These are phyloP conservation scores for Dryobota labecula DNA, from an alignment of 2,888 invertebrate genomes.

Conservation along the genomic window DNA sequence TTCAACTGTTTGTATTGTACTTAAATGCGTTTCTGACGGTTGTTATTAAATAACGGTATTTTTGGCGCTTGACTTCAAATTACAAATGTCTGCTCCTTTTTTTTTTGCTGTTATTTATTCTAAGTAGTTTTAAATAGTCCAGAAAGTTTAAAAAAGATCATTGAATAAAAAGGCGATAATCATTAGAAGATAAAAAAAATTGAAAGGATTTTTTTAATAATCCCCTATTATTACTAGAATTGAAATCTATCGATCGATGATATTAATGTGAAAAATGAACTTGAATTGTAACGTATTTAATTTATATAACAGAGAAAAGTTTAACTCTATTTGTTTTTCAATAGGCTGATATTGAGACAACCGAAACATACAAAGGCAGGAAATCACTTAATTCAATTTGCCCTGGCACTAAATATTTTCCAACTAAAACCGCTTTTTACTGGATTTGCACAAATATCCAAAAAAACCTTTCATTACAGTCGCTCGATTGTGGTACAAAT, in stretches of 20 bases:
- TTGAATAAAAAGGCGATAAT: neutral
- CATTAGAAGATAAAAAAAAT: neutral
- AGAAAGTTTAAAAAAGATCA: neutral
- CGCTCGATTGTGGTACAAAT: conserved; percentile 55
- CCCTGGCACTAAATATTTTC: conserved; percentile 29
- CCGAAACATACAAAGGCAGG: conserved; percentile 12
- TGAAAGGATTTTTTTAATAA: too few relatives aligned
- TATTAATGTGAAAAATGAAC: neutral
- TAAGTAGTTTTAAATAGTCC: too few relatives aligned
- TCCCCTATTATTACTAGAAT: too few relatives aligned
- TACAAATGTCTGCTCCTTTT: neutral
- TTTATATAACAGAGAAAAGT: neutral
- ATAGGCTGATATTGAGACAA: neutral
- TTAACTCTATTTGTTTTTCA: neutral
- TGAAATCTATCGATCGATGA: neutral
- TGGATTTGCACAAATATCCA: conserved; percentile 38
- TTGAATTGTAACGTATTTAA: neutral
- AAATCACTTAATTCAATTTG: conserved; percentile 30
- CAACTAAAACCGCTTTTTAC: conserved; percentile 37
- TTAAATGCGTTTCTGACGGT: neutral
- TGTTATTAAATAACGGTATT: neutral
- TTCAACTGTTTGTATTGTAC: conserved; percentile 13
- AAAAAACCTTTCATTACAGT: conserved; percentile 57
- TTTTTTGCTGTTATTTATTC: too few relatives aligned
- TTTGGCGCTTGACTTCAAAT: neutral